Evolutionary conservation across 2,888 invertebrate species (phyloP).

Genomic region (Chymomyza amoena): DNA sequence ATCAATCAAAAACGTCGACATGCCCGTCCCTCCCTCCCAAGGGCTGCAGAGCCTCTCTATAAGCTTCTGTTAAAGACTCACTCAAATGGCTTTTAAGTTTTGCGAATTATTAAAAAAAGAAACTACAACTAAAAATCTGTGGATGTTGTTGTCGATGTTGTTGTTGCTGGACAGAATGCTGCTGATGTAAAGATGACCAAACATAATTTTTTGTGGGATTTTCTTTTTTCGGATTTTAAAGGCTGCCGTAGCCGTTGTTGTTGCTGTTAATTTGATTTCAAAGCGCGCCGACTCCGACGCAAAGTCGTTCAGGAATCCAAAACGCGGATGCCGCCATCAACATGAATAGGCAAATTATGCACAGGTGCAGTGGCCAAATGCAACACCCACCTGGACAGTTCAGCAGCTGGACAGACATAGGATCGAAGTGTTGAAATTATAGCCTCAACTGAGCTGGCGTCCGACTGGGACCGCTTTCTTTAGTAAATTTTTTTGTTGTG

Average conservation of each 20-base stretch:
- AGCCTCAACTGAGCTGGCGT: slow-evolving; percentile 9
- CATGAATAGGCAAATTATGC: slow-evolving; percentile 67
- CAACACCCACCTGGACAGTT: slow-evolving; percentile 39
- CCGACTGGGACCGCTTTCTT: slow-evolving; percentile 50
- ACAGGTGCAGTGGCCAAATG: slow-evolving; percentile 47
- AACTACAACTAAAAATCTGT: not conserved
- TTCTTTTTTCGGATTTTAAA: slow-evolving; percentile 17
- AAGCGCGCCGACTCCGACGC: slow-evolving; percentile 49
- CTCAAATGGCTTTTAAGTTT: slow-evolving; percentile 64
- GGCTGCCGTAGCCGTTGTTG: slow-evolving; percentile 18
- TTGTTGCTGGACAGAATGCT: slow-evolving; percentile 26
- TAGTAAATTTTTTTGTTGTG: slow-evolving; percentile 10
- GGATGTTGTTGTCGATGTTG: not conserved
- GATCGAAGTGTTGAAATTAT: slow-evolving; percentile 34
- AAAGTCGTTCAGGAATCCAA: not conserved
- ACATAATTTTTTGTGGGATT: slow-evolving; percentile 56
- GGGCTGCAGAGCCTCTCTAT: not conserved
- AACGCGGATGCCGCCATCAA: slow-evolving; percentile 20
- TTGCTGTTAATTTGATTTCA: slow-evolving; percentile 65
- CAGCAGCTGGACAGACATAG: slow-evolving; percentile 26
- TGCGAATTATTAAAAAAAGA: slow-evolving; percentile 32
- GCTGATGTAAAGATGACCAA: slow-evolving; percentile 66
- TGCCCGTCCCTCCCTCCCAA: not conserved
- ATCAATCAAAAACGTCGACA: slow-evolving; percentile 44
- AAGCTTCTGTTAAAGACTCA: slow-evolving; percentile 63